Evolutionary conservation across 2,888 invertebrate species (phyloP), one percentile per base, ranked within the genome.

Genomic region (Octodonta nipae): DNA sequence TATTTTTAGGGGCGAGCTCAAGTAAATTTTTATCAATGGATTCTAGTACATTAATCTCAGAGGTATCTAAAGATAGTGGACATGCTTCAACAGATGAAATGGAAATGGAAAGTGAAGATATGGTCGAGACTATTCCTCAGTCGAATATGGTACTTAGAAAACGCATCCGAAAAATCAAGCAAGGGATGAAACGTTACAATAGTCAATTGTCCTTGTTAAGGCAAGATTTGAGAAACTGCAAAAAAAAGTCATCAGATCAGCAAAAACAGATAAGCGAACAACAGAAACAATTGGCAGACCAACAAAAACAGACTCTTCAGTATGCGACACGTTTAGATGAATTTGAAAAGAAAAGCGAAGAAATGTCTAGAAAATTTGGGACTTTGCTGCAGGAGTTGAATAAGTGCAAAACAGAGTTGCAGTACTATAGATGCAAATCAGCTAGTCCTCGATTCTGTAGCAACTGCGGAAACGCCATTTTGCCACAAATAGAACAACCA

Each of bases 381-480:
- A 86, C 86, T 37, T 65, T 88, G 44, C 64, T 88, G 50, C 68
- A 87, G 77, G 87, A 88, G 62, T 65, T 88, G 47, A 88, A 87
- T 63, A 87, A 87, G 60, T 88, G 87, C 63, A 87, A 87, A 65
- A 87, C 87, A 17, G 87, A 88, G 63, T 63, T 87, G 50, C 87
- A 87, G 63, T 87, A 86, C 61, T 87, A 86, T 85, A 77, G 87
- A 36, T 86, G 86, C 25, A 85, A 85, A 48, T 84, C 85, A 39
- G 82, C 85, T 41, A 71, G 70, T 47, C 41, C 44, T 10, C 68
- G 71, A 41, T 71, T 78, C 34, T 86, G 85, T 53, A 75, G 72
- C 17, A 73, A 78, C 44, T 85, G 84, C 55, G 83, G 84, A 34
- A 71, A 68, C 35, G 68, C 69, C 34, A 66, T 71, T 43, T 53